Evolutionary conservation across 2,113 vertebrate genomes (phyloP).

Genomic region (Gambusia affinis): DNA sequence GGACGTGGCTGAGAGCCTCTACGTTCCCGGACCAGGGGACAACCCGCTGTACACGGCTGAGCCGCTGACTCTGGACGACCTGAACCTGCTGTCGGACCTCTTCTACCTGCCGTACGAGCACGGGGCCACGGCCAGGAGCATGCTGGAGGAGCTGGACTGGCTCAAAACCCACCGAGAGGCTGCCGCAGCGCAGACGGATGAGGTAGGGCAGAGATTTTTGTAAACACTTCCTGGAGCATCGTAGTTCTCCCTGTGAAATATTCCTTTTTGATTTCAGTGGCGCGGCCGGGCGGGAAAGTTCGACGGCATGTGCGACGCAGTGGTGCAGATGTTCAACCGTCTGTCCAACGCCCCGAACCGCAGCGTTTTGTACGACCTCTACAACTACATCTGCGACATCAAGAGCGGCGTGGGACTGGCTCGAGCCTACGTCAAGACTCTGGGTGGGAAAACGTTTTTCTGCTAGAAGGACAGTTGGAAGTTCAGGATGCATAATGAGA

Average conservation of each 20-base stretch:
- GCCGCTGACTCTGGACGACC: constrained; percentile 89
- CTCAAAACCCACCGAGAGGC: constrained; percentile 86
- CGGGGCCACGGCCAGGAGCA: constrained; percentile 87
- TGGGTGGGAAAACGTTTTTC: constrained; percentile 55
- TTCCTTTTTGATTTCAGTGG: background rate
- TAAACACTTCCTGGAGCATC: background rate
- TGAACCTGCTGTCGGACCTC: constrained; percentile 92
- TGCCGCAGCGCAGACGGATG: constrained; percentile 82
- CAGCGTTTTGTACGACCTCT: constrained; percentile 96
- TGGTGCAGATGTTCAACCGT: constrained; percentile 97
- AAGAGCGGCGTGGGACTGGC: constrained; percentile 97
- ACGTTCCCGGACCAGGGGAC: constrained; percentile 87
- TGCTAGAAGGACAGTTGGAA: no score
- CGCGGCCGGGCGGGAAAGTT: constrained; percentile 84
- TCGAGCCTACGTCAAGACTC: constrained; percentile 91
- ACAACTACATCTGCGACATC: constrained; percentile 99
- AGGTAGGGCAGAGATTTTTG: constrained; percentile 50
- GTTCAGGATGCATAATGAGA: background rate
- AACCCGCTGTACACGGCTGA: constrained; percentile 92
- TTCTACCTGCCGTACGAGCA: constrained; percentile 98
- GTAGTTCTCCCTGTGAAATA: background rate
- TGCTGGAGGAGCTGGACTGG: constrained; percentile 96
- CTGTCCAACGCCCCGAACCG: constrained; percentile 96
- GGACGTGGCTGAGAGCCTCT: constrained; percentile 82
- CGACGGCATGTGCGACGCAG: constrained; percentile 90